Evolutionary conservation across 2,888 invertebrate species (phyloP), one percentile per base, ranked within the genome.

Genomic region (Eupithecia subumbrata): DNA sequence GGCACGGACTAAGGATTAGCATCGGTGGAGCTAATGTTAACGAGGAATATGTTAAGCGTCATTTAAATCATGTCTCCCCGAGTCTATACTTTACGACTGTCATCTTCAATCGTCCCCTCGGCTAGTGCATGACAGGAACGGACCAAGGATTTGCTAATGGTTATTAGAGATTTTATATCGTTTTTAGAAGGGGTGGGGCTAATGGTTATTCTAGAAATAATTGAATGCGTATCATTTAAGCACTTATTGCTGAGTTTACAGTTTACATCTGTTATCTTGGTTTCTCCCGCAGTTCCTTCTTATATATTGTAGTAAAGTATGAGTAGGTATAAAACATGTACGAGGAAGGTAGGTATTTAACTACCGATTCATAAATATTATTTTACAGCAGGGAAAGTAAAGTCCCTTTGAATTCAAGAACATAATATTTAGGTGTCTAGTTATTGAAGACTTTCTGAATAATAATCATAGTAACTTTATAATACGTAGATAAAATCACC

Each of bases 31-130:
- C 40, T 40, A 11, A 40, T 11, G 40, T 40, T 40, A 40, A 40
- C 40, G 9, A 40, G 40, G 40, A 11, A 11, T 40, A 40, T 11
- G 40, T 40, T 1, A 40, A 40, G 2, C 11, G 11, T 40, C 40
- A 40, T 11, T 40, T 80, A 74, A 74, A 79, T 77, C 79, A 71
- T 76, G 77, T 80, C 79, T 78, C 76, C 74, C 71, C 18, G 48
- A 48, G 60, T 18, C 69, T 22, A 75, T 77, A 73, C 67, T 75
- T 75, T 75, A 73, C 70, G 73, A 73, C 75, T 43, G 68, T 77
- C 75, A 75, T 68, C 77, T 77, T 71, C 43, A 14, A 40, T 67
- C 69, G 48, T 75, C 72, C 77, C 77, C 75, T 40, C 48, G 48
- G 34, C 66, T 71, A 52, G 69, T 75, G 72, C 74, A 71, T 64